Percentiles rank a stretch among this genome's conserved stretches.
Conservation (phyloP, 1,140 invertebrate species). For the Phocides pigmalion region DNA sequence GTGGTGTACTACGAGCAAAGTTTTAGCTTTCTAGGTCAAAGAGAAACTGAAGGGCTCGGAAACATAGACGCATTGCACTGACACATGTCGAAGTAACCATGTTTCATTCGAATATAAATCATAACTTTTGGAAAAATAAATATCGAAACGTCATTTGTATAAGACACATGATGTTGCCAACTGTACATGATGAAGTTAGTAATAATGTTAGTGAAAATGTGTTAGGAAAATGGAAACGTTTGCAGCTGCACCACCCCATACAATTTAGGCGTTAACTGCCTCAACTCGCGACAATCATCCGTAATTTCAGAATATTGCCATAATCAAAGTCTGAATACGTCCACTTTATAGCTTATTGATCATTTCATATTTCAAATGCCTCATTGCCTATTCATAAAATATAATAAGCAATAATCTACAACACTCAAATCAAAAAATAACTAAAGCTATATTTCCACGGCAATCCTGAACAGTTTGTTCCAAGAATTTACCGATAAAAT, state of each 20-base stretch:
- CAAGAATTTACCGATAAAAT: constrained; percentile 19
- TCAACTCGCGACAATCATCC: neutral
- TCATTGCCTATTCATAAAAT: constrained; percentile 1
- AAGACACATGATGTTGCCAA: neutral
- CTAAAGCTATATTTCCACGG: neutral
- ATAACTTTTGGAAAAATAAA: too few relatives aligned
- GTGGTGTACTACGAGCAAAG: constrained; percentile 48
- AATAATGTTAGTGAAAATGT: constrained; percentile 11
- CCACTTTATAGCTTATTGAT: constrained; percentile 7
- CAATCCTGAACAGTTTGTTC: neutral
- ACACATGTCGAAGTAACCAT: constrained; percentile 24
- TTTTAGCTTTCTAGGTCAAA: constrained; percentile 57
- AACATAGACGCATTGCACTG: constrained; percentile 44
- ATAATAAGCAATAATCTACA: neutral
- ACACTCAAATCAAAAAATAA: neutral
- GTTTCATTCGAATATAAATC: neutral
- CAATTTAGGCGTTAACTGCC: constrained; percentile 4
- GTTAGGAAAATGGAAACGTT: constrained; percentile 2
- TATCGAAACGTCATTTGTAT: neutral
- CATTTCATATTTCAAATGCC: neutral
- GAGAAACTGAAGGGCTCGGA: constrained; percentile 42
- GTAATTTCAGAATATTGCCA: constrained; percentile 20
- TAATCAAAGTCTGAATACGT: neutral
- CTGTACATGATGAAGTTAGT: constrained; percentile 18
- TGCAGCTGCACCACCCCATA: neutral